Evolutionary conservation across 2,888 invertebrate genomes (phyloP), one percentile per base, ranked within the genome.

Genomic region (Plusia festucae): DNA sequence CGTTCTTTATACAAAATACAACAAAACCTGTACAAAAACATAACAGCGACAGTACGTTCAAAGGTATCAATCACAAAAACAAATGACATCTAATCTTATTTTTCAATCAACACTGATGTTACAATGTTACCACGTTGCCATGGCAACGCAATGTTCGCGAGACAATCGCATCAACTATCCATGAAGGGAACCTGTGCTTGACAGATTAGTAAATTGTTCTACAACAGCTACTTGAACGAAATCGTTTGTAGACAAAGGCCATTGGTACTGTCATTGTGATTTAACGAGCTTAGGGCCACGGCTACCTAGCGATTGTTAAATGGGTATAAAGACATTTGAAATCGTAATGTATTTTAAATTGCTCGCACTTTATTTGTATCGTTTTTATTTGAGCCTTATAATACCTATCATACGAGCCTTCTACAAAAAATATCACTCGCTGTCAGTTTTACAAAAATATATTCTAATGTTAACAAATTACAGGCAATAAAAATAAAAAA

Each of bases 191-290:
- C 9, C 79, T 81, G 82, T 32, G 30, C 54, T 20, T 83, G 79
- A 79, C 82, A 78, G 77, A 76, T 79, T 73, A 77, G 73, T 81
- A 77, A 80, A 82, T 82, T 65, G 78, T 76, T 70, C 44, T 27
- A 68, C 68, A 60, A 55, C 40, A 66, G 66, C 73, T 71, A 76
- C 78, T 78, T 78, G 60, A 61, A 65, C 54, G 61, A 77, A 75
- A 82, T 81, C 71, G 63, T 68, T 62, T 9, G 46, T 30, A n/a
- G 62, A 73, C 66, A 70, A 70, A 60, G 49, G 52, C 40, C 59
- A 54, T 60, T 65, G 60, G n/a, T 61, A 5, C 63, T 70, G 70
- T 73, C 75, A 75, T 44, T 60, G 72, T 66, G 61, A 66, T 70
- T 58, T 60, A 40, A 18, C 46, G 13, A 18, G 18, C 32, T 34